Evolutionary conservation across 2,888 invertebrate genomes (phyloP).

Genomic region (Sinotaia quadrata): DNA sequence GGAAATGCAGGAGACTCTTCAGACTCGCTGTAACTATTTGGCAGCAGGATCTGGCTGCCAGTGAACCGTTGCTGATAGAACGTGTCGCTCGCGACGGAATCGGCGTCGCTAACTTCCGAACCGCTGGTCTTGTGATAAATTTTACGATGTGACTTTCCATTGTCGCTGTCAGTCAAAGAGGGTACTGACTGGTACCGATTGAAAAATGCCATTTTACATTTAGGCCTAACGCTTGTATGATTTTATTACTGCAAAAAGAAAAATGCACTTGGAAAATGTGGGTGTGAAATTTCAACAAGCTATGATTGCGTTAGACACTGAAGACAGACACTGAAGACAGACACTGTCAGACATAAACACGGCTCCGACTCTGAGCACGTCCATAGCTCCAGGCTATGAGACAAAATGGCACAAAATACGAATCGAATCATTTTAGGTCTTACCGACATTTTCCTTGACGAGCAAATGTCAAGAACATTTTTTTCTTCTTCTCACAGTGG

Average conservation of each 20-base stretch:
- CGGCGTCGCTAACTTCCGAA: slow-evolving; percentile 19
- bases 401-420: too few species aligned
- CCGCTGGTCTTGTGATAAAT: not conserved
- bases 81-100: slow-evolving; percentile 23
- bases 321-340: not conserved
- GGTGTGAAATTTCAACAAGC: too few species aligned
- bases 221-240: not conserved
- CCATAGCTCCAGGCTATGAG: too few species aligned
- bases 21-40: slow-evolving; percentile 21
- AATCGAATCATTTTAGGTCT: too few species aligned
- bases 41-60: too few species aligned
- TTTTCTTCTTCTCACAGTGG: too few species aligned
- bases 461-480: too few species aligned
- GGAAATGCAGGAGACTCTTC: slow-evolving; percentile 17
- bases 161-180: not conserved
- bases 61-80: not conserved
- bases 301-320: too few species aligned
- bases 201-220: slow-evolving; percentile 26
- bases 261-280: too few species aligned
- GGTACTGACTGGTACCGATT: slow-evolving; percentile 18
- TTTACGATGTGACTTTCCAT: not conserved
- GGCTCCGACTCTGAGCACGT: too few species aligned
- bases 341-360: not conserved
- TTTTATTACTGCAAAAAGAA: too few species aligned
- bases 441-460: too few species aligned